These are phyloP conservation scores for Anas platyrhynchos DNA, from an alignment of 2,113 vertebrate genomes.

Conservation along the genomic window DNA sequence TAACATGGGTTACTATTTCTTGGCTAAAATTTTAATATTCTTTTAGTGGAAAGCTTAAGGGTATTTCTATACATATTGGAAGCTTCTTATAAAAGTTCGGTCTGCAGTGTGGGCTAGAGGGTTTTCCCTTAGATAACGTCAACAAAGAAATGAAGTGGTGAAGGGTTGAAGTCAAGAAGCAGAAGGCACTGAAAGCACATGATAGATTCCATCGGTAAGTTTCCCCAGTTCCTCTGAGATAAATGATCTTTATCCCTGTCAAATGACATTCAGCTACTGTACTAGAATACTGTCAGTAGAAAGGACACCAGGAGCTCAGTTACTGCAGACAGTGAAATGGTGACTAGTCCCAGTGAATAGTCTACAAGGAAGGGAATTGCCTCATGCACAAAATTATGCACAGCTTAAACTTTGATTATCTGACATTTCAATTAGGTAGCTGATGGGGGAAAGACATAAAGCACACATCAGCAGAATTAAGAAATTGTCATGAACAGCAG, in stretches of 20 bases:
- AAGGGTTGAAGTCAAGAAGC: not conserved
- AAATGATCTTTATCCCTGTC: not conserved
- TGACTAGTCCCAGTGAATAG: not conserved
- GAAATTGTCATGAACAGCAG: not conserved
- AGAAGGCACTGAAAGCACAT: not conserved
- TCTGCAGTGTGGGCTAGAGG: not conserved
- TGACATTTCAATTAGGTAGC: not conserved
- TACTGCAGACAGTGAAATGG: not conserved
- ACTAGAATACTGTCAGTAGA: not conserved
- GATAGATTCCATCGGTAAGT: not conserved
- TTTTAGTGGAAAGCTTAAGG: not conserved
- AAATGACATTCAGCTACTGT: not conserved
- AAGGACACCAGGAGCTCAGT: not conserved
- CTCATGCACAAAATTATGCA: not conserved
- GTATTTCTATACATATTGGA: not conserved
- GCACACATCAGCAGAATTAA: not conserved
- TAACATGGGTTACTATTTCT: not conserved
- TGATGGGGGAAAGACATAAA: not conserved
- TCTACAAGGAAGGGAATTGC: not conserved
- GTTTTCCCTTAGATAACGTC: not conserved
- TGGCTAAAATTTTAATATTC: not conserved
- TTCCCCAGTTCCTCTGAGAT: not conserved
- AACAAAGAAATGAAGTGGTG: not conserved
- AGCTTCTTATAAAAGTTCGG: not conserved
- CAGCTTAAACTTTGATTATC: not conserved